Percentiles rank a stretch among this genome's conserved stretches.
Conservation (phyloP, 2,797 vertebrate genomes). For the Acanthopagrus latus region DNA sequence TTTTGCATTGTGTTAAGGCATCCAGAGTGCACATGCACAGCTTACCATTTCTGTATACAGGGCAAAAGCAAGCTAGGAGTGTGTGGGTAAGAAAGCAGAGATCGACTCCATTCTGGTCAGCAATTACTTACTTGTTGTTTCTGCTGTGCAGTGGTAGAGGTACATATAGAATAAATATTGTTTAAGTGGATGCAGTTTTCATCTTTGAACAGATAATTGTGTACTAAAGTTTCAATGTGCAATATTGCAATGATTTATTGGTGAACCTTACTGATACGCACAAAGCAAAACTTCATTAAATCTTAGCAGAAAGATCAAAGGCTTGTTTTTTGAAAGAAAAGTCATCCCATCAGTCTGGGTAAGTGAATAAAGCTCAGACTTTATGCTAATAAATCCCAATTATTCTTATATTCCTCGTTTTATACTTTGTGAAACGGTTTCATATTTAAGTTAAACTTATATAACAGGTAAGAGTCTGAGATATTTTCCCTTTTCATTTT, state of each 20-base stretch:
- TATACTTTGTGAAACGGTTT: neutral
- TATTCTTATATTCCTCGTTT: neutral
- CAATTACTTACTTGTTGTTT: neutral
- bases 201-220: neutral
- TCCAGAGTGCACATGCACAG: neutral
- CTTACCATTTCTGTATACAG: slow-evolving; percentile 5
- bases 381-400: too few relatives aligned
- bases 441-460: neutral
- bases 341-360: too few relatives aligned
- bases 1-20: neutral
- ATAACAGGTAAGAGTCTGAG: neutral
- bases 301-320: neutral
- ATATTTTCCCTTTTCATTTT: neutral
- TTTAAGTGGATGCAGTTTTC: neutral
- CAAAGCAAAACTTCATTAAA: neutral
- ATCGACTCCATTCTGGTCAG: neutral
- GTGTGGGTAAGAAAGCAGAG: neutral
- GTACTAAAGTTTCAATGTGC: neutral
- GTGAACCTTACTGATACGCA: too few relatives aligned
- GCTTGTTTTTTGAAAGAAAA: too few relatives aligned
- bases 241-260: neutral
- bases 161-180: neutral
- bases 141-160: neutral
- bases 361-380: neutral
- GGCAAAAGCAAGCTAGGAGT: neutral